phyloP scores from a whole-genome alignment of 2,888 invertebrate genomes.

The Melanotus villosus region DNA sequence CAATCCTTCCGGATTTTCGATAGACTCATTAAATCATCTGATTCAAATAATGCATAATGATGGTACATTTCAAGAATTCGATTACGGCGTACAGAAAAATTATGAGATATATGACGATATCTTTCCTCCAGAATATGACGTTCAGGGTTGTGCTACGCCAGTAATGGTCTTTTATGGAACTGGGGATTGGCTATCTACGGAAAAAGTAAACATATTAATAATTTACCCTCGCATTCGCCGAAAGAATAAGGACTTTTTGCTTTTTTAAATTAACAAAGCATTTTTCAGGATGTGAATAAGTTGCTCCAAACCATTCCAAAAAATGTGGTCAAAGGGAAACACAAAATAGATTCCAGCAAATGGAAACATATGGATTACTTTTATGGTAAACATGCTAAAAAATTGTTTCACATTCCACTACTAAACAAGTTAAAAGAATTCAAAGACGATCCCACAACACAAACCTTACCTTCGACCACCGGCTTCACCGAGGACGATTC shows the following conservation, averaged over 20 bases:
- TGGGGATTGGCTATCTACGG: background rate
- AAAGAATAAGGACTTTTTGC: no score
- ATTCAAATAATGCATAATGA: background rate
- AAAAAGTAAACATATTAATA: no score
- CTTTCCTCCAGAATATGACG: conserved; percentile 3
- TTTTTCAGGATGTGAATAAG: background rate
- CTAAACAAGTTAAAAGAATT: background rate
- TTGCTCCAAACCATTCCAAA: background rate
- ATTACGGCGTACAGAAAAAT: background rate
- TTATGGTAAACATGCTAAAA: background rate
- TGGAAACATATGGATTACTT: conserved; percentile 14
- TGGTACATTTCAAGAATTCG: conserved; percentile 7
- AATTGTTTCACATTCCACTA: background rate
- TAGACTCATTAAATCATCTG: background rate
- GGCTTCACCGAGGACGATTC: no score
- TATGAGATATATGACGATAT: background rate
- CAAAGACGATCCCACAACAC: background rate
- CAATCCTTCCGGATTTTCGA: conserved; percentile 6
- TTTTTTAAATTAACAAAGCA: background rate
- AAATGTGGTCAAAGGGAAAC: background rate
- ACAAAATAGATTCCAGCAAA: background rate
- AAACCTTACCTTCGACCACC: no score
- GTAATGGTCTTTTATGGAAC: background rate
- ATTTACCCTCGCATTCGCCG: no score
- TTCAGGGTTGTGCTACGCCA: background rate